A percentile compares a stretch with the other conserved stretches of the same genome.
Conservation (phyloP, 2,113 vertebrate species). For the Gasterosteus nipponicus region DNA sequence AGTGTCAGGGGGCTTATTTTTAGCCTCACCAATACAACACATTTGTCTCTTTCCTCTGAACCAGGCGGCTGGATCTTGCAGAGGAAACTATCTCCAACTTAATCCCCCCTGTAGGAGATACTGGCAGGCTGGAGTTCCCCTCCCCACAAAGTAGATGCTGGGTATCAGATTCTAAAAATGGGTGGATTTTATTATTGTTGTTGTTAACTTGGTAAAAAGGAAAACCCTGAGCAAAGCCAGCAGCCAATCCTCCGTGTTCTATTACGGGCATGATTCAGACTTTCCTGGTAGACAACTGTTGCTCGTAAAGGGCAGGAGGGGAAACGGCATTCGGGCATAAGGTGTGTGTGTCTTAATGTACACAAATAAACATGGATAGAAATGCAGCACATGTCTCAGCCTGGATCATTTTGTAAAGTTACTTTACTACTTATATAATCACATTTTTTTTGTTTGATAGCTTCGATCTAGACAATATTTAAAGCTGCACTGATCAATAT, state of each 20-base stretch:
- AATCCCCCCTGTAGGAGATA: conserved; percentile 61
- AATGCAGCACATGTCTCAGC: neutral
- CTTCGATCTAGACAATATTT: conserved; percentile 1
- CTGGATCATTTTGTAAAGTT: neutral
- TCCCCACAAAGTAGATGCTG: conserved; percentile 45
- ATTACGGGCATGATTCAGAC: conserved; percentile 64
- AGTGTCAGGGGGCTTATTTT: conserved; percentile 82
- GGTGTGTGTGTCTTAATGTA: conserved; percentile 8
- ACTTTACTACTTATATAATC: neutral
- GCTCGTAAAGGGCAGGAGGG: conserved; percentile 41
- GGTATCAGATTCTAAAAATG: conserved; percentile 30
- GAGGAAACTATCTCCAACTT: conserved; percentile 65
- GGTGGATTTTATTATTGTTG: conserved; percentile 29
- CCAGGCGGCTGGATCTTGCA: conserved; percentile 40
- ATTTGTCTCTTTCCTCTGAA: conserved; percentile 63
- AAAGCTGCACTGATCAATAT: neutral
- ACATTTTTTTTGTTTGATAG: neutral
- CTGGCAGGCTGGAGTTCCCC: conserved; percentile 59
- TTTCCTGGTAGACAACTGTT: conserved; percentile 63
- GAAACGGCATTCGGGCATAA: conserved; percentile 27
- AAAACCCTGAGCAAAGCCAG: conserved; percentile 65
- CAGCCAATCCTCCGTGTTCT: conserved; percentile 62
- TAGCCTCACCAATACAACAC: conserved; percentile 79
- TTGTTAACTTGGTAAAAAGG: conserved; percentile 56
- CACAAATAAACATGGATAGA: conserved; percentile 14